Evolutionary conservation across 2,797 vertebrate species (phyloP), one percentile per base, ranked within the genome.

Genomic region (Spondyliosoma cantharus): DNA sequence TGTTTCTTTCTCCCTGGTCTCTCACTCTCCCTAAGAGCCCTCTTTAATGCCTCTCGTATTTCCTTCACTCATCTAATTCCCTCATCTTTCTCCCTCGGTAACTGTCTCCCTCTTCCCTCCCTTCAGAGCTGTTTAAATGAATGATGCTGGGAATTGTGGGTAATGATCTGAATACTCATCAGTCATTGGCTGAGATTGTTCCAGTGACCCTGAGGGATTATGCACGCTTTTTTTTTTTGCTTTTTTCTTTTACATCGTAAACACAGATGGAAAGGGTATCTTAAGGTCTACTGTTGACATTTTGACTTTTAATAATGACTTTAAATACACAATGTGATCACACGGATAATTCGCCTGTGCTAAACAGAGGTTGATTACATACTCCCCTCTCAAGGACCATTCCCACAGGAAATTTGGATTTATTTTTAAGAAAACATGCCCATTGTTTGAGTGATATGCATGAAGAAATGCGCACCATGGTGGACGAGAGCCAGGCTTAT

Each of bases 91-190:
- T 50, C 54, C 49, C 45, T 32, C 52, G 17, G 16, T 71, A 61
- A 11, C 0, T 32, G 5, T 66, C 67, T 29, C 49, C 62, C 67
- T 52, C 50, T 60, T 43, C 65, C 60, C 62, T 72, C 29, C 70
- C 76, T 71, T 83, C 37, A 53, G 68, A 66, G 78, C 48, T 32
- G 69, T 80, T 81, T 59, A 52, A 85, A 84, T 81, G 66, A 87
- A 79, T 76, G 52, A 86, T 84, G 87, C 66, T 32, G 78, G 73
- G 87, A 89, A 90, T 80, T 81, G 86, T 74, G 84, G 85, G 82
- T 89, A 85, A 90, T 84, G 84, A 87, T 86, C 74, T 81, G 83
- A 84, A 50, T 5, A 2, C 61, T 78, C 73, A 89, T 90, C 86
- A 78, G 77, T 86, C 85, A 89, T 12, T 72, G 76, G 56, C 3